Evolutionary conservation across 1,140 invertebrate species (phyloP), one percentile per base, ranked within the genome.

Genomic region (Neocloeon triangulifer): DNA sequence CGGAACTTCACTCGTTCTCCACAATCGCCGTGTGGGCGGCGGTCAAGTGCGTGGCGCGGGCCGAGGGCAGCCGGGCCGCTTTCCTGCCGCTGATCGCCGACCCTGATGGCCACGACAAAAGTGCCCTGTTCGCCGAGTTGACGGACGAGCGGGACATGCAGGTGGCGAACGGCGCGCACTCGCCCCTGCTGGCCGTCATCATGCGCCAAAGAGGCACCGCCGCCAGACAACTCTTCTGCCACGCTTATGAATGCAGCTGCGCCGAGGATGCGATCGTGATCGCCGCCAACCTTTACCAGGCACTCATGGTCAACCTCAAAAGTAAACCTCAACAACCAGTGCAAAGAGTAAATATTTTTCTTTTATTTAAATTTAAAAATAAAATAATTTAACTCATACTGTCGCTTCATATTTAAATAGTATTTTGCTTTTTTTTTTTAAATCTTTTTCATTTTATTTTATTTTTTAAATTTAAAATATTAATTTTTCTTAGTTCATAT

Each of bases 1-100:
- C 37, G n/a, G 13, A 67, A 45, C 54, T 75, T 14, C 79, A 78
- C 43, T 74, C 80, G 2, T 88, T 86, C 46, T 73, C 78, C 8
- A 75, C 78, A 12, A 88, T 88, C 49, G 80, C 81, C 0, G 80
- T 86, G 1, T 88, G 82, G 82, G 84, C 81, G 13, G 74, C 75
- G 1, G 72, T 81, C 2, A 77, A 79, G 47, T 78, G 79, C 43
- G 62, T 73, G 5, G 41, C 35, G 12, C 22, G 29, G 20, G 30
- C 1, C 31, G 20, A 5, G 13, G 23, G 8, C 2, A 22, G 8
- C 16, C 17, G 20, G 34, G 75, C 69, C 45, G 79, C 80, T 13
- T 88, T 88, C 52, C 52, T 86, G 33, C 81, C 82, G 6, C 49
- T 86, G 22, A 81, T 86, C 19, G 77, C 78, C 6, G 80, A 86